Base-by-base conservation (phyloP, 2,113 vertebrate species). In the Sapajus apella region DNA sequence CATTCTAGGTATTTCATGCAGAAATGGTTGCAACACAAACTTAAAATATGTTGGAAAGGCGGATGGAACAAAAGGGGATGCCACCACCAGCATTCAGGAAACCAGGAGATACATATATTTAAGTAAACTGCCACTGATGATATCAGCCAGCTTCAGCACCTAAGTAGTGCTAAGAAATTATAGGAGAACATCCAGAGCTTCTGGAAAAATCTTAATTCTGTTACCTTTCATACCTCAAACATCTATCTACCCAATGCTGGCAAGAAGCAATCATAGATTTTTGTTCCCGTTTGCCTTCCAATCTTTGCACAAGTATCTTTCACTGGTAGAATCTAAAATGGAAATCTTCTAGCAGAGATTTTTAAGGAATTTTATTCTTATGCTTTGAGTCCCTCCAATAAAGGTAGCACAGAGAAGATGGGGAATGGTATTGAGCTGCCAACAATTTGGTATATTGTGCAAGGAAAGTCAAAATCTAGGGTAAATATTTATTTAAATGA, bases 401-500 rank as follows among this genome's bases (percentile, higher is more conserved):
- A 40, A 87, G 40, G 14, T 73, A 77, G 32, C 21, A 45, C 10
- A 52, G n/a, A 79, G n/a, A 90, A 94, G 56, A 92, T 21, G 14
- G 23, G 50, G 94, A 87, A 72, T 23, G 72, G 27, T 50, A 64
- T 5, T 20, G n/a, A 82, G 73, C 40, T 91, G 27, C 37, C 73
- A 73, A 93, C 5, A 76, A 52, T 66, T 47, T 96, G 52, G 32
- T 10, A 79, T 21, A 37, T 23, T 84, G 30, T 45, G 8, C 30
- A 93, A 89, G 45, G 27, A 82, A 91, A 89, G 45, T 70, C 61
- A 96, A 93, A 83, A 75, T 76, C 45, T 68, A 37, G 11, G 45
- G 35, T 35, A 88, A 81, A 52, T 61, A 86, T 45, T 64, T 77
- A 43, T 82, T 91, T 79, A 93, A 97, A 96, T 52, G 35, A 23